Percentiles rank a stretch among this genome's conserved stretches.
Conservation (phyloP, 2,888 invertebrate genomes). For the Himalopsyche kuldschensis region DNA sequence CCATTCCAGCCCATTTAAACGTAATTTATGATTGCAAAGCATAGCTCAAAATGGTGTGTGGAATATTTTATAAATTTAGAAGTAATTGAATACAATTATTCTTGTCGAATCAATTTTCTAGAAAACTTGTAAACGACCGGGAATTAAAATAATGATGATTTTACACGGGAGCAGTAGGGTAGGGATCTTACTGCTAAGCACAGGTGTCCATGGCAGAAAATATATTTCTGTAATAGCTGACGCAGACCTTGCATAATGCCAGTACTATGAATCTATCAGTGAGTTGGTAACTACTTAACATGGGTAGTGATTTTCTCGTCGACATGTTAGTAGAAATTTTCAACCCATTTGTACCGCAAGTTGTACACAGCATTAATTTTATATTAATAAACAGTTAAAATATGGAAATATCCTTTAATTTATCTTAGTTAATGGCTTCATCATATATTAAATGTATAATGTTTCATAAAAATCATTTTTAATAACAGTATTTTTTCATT, state of each 20-base stretch:
- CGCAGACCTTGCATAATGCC: conserved; percentile 2
- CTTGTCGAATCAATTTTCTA: neutral
- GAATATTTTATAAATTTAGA: neutral
- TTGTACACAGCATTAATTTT: neutral
- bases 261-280: conserved; percentile 17
- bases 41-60: no score
- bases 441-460: no score
- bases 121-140: neutral
- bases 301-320: conserved; percentile 6
- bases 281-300: neutral
- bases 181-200: neutral
- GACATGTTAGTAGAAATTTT: neutral
- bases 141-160: neutral
- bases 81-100: neutral
- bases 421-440: no score
- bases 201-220: neutral
- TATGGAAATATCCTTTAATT: no score
- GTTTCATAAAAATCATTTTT: no score
- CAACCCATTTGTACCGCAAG: neutral
- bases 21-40: no score
- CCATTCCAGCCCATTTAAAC: no score
- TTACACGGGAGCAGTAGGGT: neutral
- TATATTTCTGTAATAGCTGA: neutral
- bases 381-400: no score
- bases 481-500: no score